Conservation (phyloP, 2,888 invertebrate species). For the Drosophila ochracea region DNA sequence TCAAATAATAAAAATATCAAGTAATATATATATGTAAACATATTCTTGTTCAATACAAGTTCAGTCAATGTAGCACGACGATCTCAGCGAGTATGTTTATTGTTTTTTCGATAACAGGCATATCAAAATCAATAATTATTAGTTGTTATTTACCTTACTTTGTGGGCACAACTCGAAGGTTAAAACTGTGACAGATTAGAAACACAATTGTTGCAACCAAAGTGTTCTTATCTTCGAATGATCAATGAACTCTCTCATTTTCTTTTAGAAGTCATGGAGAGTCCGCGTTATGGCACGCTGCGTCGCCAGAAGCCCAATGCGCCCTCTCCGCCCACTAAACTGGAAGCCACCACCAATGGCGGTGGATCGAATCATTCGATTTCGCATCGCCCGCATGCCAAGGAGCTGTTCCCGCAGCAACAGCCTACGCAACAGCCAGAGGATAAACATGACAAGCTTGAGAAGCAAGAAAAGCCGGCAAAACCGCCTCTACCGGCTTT, state of each 20-base stretch:
- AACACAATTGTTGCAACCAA: neutral
- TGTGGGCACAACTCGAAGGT: neutral
- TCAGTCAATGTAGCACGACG: neutral
- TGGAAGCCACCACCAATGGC: constrained; percentile 51
- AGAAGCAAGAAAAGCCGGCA: constrained; percentile 75
- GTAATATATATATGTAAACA: neutral
- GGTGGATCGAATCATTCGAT: constrained; percentile 43
- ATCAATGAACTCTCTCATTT: neutral
- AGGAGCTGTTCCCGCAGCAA: constrained; percentile 79
- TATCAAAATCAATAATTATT: neutral
- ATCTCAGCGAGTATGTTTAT: neutral
- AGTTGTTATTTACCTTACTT: neutral
- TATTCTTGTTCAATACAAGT: neutral
- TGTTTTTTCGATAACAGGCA: neutral
- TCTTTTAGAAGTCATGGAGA: constrained; percentile 75
- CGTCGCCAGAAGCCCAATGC: constrained; percentile 80
- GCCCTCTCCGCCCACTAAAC: constrained; percentile 79
- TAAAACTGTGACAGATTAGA: neutral
- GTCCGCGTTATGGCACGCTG: constrained; percentile 82
- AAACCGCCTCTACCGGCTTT: constrained; percentile 82
- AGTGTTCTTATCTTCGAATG: neutral
- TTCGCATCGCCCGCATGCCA: constrained; percentile 67
- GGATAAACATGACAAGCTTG: constrained; percentile 41
- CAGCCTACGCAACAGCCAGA: constrained; percentile 5
- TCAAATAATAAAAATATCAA: neutral